Evolutionary conservation across 2,797 vertebrate genomes (phyloP).

Genomic region (Aselliscus stoliczkanus): DNA sequence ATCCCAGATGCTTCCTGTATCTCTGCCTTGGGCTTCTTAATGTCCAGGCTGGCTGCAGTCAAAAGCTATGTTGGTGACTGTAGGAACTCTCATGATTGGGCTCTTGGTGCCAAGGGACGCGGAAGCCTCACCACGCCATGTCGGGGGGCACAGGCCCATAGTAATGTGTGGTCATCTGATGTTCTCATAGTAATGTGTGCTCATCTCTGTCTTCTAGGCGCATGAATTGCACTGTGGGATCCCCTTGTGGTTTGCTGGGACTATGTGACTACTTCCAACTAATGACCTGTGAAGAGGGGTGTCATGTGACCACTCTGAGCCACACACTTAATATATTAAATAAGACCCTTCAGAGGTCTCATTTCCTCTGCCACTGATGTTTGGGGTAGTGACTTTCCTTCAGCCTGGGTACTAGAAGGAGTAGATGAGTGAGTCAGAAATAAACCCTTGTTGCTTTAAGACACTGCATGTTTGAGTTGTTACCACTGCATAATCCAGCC

Average conservation of each 20-base stretch:
- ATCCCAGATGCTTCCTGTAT: neutral
- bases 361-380: neutral
- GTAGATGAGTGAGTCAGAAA: neutral
- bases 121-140: no score
- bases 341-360: neutral
- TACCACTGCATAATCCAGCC: neutral
- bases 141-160: neutral
- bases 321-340: neutral
- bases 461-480: neutral
- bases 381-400: neutral
- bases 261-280: neutral
- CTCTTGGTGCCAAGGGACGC: neutral
- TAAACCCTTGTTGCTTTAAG: neutral
- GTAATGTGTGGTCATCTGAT: neutral
- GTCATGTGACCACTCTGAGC: neutral
- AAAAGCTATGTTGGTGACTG: neutral
- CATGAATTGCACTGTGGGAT: neutral
- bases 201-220: neutral
- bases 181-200: neutral
- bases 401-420: neutral
- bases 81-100: neutral
- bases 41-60: neutral
- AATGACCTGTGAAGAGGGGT: neutral
- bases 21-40: neutral
- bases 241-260: neutral